phyloP scores from a whole-genome alignment of 2,797 vertebrate species.

The Pseudocheirus occidentalis region DNA sequence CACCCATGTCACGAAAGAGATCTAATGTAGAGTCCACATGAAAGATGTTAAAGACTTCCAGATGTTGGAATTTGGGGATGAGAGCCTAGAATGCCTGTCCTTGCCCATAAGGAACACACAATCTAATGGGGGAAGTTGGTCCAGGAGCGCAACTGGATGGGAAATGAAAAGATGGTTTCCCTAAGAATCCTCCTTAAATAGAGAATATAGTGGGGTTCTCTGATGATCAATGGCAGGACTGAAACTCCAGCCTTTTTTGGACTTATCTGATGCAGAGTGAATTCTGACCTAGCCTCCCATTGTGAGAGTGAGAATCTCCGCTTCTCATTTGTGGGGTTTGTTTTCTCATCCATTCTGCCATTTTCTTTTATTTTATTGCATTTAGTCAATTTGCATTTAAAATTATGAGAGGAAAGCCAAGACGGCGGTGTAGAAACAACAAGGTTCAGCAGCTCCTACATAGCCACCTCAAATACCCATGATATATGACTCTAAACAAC shows the following conservation, averaged over 20 bases:
- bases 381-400: not conserved
- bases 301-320: not conserved
- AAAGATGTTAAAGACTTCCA: too few relatives aligned
- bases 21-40: not conserved
- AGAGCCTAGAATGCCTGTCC: not conserved
- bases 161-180: not conserved
- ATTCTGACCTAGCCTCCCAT: not conserved
- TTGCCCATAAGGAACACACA: not conserved
- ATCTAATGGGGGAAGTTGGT: not conserved
- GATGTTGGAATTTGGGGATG: not conserved
- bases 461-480: too few relatives aligned
- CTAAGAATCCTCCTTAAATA: not conserved
- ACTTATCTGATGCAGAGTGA: not conserved
- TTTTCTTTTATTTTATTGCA: not conserved
- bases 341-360: not conserved
- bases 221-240: not conserved
- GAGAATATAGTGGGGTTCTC: not conserved
- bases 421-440: too few relatives aligned
- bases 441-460: too few relatives aligned
- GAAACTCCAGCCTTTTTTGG: not conserved
- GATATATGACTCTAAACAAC: too few relatives aligned
- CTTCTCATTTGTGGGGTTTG: not conserved
- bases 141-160: not conserved
- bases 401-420: not conserved
- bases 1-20: not conserved